Percentiles rank a stretch among this genome's conserved stretches.
phyloP scores from a whole-genome alignment of 1,140 invertebrate species.

The Drosophila fuyamai region DNA sequence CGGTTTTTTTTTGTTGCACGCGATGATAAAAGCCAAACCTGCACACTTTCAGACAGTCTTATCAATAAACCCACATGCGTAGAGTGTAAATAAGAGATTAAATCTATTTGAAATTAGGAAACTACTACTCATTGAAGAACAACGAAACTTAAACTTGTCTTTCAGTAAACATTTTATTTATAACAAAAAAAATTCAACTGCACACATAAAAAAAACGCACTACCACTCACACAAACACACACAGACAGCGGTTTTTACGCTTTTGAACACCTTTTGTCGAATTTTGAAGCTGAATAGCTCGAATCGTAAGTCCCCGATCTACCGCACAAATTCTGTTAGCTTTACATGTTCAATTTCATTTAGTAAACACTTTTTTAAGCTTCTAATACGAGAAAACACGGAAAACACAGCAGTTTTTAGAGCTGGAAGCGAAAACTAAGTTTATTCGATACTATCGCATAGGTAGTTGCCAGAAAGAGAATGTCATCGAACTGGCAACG shows the following conservation, averaged over 20 bases:
- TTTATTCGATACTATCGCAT: not conserved
- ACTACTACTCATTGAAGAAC: conserved; percentile 14
- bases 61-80: conserved; percentile 63
- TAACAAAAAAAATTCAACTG: conserved; percentile 48
- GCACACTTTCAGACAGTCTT: conserved; percentile 32
- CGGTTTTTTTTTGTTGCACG: conserved; percentile 23
- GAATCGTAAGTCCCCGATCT: conserved; percentile 9
- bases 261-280: conserved; percentile 11
- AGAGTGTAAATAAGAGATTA: conserved; percentile 59
- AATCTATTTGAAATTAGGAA: not conserved
- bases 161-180: conserved; percentile 27
- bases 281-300: conserved; percentile 5
- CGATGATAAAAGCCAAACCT: conserved; percentile 16
- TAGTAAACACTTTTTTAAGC: conserved; percentile 12
- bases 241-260: not conserved
- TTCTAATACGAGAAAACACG: conserved; percentile 3
- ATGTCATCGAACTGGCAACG: too few relatives aligned
- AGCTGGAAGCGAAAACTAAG: not conserved
- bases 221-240: conserved; percentile 17
- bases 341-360: conserved; percentile 45
- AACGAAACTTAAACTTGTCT: conserved; percentile 57
- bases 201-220: conserved; percentile 24
- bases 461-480: not conserved
- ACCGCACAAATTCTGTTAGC: conserved; percentile 12
- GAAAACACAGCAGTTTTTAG: not conserved